Percentiles rank a stretch among this genome's conserved stretches.
phyloP scores from a whole-genome alignment of 1,140 invertebrate species.

The Diachasma alloeum region DNA sequence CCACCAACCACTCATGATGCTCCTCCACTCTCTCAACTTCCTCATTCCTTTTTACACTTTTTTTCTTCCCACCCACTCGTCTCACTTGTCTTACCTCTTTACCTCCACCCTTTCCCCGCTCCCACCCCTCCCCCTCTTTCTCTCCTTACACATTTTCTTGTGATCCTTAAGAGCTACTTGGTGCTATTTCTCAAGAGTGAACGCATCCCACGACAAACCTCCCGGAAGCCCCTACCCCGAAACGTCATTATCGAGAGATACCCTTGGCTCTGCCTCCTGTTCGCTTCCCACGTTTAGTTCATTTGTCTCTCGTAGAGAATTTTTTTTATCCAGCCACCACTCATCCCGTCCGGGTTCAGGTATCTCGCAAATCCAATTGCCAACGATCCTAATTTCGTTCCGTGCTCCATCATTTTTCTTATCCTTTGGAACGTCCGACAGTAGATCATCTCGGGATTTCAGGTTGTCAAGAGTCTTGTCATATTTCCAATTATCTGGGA shows the following conservation, averaged over 20 bases:
- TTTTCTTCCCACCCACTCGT: not conserved
- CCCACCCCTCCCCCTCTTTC: no score
- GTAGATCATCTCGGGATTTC: not conserved
- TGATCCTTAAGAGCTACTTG: not conserved
- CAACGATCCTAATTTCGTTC: not conserved
- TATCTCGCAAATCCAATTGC: constrained; percentile 8
- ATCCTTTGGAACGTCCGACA: not conserved
- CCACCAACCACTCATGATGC: constrained; percentile 15
- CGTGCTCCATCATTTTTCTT: not conserved
- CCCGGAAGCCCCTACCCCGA: not conserved
- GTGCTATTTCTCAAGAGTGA: not conserved
- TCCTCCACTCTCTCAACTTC: constrained; percentile 2
- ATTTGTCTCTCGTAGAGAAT: not conserved
- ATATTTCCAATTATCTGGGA: not conserved
- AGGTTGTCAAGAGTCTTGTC: not conserved
- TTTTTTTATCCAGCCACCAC: not conserved
- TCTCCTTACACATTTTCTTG: not conserved
- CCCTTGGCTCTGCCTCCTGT: not conserved
- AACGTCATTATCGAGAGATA: not conserved
- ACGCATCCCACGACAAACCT: not conserved
- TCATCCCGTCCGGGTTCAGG: not conserved
- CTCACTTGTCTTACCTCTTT: constrained; percentile 9
- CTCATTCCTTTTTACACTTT: not conserved
- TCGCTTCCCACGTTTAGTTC: not conserved
- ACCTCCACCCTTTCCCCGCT: not conserved